Percentiles rank a stretch among this genome's conserved stretches.
Conservation (phyloP, 2,113 vertebrate genomes). For the Mesocricetus auratus region DNA sequence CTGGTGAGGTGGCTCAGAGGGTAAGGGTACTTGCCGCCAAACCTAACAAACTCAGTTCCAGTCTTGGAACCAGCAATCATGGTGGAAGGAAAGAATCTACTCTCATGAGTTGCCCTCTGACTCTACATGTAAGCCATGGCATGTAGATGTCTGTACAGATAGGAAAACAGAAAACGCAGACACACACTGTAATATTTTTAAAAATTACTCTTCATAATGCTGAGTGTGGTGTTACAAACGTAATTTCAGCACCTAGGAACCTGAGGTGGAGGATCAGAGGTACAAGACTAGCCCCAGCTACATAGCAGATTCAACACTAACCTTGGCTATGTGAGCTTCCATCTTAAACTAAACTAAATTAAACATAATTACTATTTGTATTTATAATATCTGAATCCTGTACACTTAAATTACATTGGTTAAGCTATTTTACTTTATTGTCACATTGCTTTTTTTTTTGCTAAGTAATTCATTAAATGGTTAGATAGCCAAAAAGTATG, state of each 20-base stretch:
- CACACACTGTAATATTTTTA: background rate
- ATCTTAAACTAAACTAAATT: background rate
- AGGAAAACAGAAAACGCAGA: background rate
- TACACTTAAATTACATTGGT: background rate
- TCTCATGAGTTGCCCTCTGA: background rate
- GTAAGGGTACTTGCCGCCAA: background rate
- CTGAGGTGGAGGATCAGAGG: background rate
- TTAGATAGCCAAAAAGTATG: conserved; percentile 25
- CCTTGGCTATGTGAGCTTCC: background rate
- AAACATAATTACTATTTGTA: conserved; percentile 4
- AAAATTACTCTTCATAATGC: background rate
- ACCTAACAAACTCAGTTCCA: background rate
- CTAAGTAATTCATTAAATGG: conserved; percentile 5
- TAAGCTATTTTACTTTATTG: background rate
- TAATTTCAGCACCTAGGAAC: background rate
- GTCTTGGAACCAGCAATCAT: background rate
- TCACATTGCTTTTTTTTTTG: background rate
- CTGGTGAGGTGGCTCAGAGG: background rate
- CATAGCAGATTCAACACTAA: background rate
- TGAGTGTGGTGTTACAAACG: background rate
- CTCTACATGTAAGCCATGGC: background rate
- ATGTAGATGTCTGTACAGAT: background rate
- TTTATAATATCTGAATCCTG: background rate
- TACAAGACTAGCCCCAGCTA: background rate
- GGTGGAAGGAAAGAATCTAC: background rate